A percentile compares a stretch with the other conserved stretches of the same genome.
phyloP scores from a whole-genome alignment of 2,888 invertebrate species.

The Creontiades dilutus region DNA sequence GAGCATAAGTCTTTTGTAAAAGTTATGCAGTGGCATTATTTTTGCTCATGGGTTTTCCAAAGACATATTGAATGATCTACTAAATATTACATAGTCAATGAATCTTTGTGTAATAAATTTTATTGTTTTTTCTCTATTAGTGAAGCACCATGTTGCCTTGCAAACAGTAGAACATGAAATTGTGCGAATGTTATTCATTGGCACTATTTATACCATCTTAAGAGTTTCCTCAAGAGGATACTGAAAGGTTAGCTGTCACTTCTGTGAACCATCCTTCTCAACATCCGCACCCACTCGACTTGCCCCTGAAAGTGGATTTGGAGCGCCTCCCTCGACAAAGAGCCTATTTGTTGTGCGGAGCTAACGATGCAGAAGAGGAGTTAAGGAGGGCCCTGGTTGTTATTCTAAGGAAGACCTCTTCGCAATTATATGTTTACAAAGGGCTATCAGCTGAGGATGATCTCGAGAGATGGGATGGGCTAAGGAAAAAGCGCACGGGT shows the following conservation, averaged over 20 bases:
- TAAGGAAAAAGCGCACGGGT: conserved; percentile 52
- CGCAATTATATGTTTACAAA: conserved; percentile 71
- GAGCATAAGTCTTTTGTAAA: no score
- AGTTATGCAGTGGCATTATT: no score
- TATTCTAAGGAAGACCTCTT: conserved; percentile 70
- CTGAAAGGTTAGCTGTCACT: neutral
- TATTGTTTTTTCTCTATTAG: no score
- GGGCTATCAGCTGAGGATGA: conserved; percentile 67
- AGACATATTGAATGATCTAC: no score
- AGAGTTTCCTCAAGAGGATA: neutral
- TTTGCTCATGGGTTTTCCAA: no score
- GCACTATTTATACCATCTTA: no score
- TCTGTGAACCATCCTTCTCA: neutral
- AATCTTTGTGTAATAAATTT: no score
- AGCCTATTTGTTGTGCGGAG: conserved; percentile 61
- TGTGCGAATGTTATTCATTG: no score
- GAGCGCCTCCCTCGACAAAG: conserved; percentile 37
- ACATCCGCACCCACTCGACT: conserved; percentile 56
- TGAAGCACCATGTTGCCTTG: no score
- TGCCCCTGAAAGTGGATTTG: conserved; percentile 47
- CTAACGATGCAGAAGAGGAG: conserved; percentile 71
- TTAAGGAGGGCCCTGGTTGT: conserved; percentile 70
- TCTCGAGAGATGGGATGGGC: conserved; percentile 63
- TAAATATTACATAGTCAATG: no score
- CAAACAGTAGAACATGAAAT: no score